These are phyloP conservation scores for Heliconius hortense DNA, from an alignment of 2,888 invertebrate genomes.

Conservation along the genomic window DNA sequence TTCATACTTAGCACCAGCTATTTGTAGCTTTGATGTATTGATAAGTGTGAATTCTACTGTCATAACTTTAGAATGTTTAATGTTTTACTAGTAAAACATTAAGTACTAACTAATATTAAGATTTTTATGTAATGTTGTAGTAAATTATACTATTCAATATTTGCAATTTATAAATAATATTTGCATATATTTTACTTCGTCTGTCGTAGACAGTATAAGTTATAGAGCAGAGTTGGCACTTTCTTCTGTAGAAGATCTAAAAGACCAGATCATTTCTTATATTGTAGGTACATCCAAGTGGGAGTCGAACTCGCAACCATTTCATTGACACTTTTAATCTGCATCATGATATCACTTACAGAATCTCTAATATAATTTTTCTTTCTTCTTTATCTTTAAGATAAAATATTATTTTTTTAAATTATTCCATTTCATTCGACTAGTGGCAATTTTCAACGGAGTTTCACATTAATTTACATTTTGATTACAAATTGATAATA, in stretches of 20 bases:
- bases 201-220: too few species aligned
- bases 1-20: slow-evolving; percentile 23
- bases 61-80: not conserved
- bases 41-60: not conserved
- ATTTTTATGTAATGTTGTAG: not conserved
- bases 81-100: not conserved
- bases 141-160: too few species aligned
- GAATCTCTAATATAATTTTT: not conserved
- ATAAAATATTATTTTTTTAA: not conserved
- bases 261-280: too few species aligned
- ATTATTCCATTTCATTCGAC: not conserved
- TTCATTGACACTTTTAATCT: too few species aligned
- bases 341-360: too few species aligned
- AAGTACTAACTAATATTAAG: too few species aligned
- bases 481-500: slow-evolving; percentile 14
- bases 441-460: slow-evolving; percentile 11
- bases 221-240: too few species aligned
- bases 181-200: too few species aligned
- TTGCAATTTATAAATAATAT: too few species aligned
- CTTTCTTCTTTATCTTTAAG: not conserved
- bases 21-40: slow-evolving; percentile 17
- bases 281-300: too few species aligned
- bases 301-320: too few species aligned
- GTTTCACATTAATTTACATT: slow-evolving; percentile 10
- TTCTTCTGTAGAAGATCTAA: too few species aligned